These are phyloP conservation scores for Vespertilio murinus DNA, from an alignment of 2,797 vertebrate genomes.

Conservation along the genomic window DNA sequence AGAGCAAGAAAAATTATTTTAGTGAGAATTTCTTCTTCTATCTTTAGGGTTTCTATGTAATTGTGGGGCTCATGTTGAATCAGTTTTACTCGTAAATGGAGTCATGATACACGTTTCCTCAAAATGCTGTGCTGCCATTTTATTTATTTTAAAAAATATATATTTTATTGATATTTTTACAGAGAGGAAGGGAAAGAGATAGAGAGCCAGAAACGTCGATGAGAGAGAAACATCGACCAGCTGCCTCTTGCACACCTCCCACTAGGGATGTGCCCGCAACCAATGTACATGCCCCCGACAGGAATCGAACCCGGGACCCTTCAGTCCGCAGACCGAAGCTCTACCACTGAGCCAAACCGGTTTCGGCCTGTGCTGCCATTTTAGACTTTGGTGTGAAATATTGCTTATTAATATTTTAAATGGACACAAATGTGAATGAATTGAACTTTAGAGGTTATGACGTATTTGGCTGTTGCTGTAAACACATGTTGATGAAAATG, in stretches of 20 bases:
- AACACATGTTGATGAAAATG: not conserved
- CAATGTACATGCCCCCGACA: too few species aligned
- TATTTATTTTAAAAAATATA: too few species aligned
- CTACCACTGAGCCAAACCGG: too few species aligned
- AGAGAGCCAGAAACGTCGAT: too few species aligned
- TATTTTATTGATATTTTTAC: too few species aligned
- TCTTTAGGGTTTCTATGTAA: not conserved
- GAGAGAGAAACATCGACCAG: too few species aligned
- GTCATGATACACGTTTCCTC: not conserved
- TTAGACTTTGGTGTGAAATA: not conserved
- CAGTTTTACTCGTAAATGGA: not conserved
- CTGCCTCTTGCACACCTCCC: too few species aligned
- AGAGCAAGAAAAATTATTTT: not conserved
- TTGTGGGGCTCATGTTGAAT: not conserved
- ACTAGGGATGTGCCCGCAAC: too few species aligned
- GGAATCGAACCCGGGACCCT: too few species aligned
- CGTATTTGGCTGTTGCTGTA: not conserved
- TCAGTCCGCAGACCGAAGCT: too few species aligned
- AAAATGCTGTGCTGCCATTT: not conserved
- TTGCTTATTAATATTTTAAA: conserved; percentile 5
- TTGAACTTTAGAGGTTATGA: not conserved
- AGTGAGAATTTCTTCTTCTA: not conserved
- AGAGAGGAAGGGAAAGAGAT: too few species aligned
- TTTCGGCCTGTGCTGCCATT: not conserved
- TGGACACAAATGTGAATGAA: not conserved